phyloP scores from a whole-genome alignment of 2,888 invertebrate species.

The Polymixis lichenea region DNA sequence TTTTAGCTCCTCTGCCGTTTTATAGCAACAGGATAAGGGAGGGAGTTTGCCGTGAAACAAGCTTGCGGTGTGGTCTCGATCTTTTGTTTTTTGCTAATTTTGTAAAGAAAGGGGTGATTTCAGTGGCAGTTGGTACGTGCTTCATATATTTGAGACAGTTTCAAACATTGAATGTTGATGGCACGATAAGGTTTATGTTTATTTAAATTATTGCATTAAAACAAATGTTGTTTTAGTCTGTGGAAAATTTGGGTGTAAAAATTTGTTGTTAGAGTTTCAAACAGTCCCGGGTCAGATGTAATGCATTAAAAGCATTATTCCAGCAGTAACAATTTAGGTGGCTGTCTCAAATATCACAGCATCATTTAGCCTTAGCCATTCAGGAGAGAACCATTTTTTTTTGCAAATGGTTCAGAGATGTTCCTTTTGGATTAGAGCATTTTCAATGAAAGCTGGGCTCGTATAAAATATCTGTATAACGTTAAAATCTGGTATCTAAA shows the following conservation, averaged over 20 bases:
- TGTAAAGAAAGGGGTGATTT: slow-evolving; percentile 44
- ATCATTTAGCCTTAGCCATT: too few species aligned
- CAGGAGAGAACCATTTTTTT: too few species aligned
- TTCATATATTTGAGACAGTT: slow-evolving; percentile 19
- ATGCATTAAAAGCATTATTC: too few species aligned
- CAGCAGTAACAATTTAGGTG: too few species aligned
- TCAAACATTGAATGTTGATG: neutral
- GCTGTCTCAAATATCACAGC: too few species aligned
- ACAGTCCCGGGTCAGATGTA: too few species aligned
- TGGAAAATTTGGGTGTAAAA: neutral
- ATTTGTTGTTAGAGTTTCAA: too few species aligned
- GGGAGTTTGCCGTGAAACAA: slow-evolving; percentile 61
- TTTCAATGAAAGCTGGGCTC: neutral
- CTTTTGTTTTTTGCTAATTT: slow-evolving; percentile 62
- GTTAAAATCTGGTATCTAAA: slow-evolving; percentile 5
- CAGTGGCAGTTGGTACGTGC: neutral
- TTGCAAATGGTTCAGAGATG: too few species aligned
- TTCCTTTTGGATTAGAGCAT: neutral
- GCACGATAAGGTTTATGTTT: neutral
- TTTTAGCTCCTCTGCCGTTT: slow-evolving; percentile 66
- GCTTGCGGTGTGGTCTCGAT: slow-evolving; percentile 51
- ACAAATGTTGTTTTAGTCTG: neutral
- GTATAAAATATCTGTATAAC: neutral
- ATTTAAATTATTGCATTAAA: neutral
- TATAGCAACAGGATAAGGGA: slow-evolving; percentile 63